phyloP scores from a whole-genome alignment of 2,797 vertebrate genomes.

The Antennarius maculatus region DNA sequence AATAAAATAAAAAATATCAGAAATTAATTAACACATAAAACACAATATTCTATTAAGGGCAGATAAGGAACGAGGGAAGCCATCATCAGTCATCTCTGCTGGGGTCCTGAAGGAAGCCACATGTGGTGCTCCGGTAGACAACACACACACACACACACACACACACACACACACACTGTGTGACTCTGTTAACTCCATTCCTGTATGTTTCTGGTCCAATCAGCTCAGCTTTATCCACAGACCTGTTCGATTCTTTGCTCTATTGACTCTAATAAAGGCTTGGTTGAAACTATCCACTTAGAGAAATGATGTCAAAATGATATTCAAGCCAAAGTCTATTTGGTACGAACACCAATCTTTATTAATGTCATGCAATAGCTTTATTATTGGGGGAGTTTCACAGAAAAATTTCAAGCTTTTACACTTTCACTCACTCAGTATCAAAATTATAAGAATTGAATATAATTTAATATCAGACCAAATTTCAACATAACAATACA shows the following conservation, averaged over 20 bases:
- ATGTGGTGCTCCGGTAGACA: constrained; percentile 47
- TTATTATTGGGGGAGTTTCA: not conserved
- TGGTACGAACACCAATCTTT: not conserved
- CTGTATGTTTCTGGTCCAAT: constrained; percentile 7
- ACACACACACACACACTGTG: constrained; percentile 45
- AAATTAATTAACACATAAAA: not conserved
- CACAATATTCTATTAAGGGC: constrained; percentile 45
- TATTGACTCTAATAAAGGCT: not conserved
- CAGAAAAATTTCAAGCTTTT: not conserved
- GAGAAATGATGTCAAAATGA: not conserved
- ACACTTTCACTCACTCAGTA: no score
- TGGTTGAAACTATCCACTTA: not conserved
- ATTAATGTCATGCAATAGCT: no score
- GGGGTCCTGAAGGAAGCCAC: constrained; percentile 80
- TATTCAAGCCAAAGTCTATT: not conserved
- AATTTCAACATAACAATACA: no score
- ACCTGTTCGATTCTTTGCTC: not conserved
- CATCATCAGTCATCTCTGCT: constrained; percentile 76
- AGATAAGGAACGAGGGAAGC: constrained; percentile 78
- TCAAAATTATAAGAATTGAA: no score
- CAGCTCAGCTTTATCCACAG: not conserved
- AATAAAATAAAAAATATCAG: constrained; percentile 12
- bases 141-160: constrained; percentile 44
- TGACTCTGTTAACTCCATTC: constrained; percentile 13
- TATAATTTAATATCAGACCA: no score